phyloP scores from a whole-genome alignment of 1,140 invertebrate species.

The Zophobas atratus region DNA sequence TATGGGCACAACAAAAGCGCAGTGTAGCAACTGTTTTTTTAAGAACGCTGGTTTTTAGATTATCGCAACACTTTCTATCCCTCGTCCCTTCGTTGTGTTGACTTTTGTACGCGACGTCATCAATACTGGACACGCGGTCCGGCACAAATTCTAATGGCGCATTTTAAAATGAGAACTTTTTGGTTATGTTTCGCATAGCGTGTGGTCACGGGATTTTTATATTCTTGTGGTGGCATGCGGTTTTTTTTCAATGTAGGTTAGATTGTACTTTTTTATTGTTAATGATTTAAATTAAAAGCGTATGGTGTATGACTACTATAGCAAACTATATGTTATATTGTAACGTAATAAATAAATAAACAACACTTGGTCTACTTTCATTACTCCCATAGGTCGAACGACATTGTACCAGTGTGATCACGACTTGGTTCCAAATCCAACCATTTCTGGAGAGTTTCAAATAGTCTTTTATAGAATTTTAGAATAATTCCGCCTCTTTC shows the following conservation, averaged over 20 bases:
- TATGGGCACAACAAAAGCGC: slow-evolving; percentile 53
- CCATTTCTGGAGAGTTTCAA: too few relatives aligned
- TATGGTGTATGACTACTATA: slow-evolving; percentile 63
- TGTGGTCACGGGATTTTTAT: slow-evolving; percentile 42
- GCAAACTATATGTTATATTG: slow-evolving; percentile 63
- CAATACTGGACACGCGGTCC: slow-evolving; percentile 31
- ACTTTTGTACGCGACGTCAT: slow-evolving; percentile 10
- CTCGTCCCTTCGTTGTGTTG: slow-evolving; percentile 25
- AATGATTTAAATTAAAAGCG: slow-evolving; percentile 60
- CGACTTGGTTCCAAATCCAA: too few relatives aligned
- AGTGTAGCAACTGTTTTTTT: slow-evolving; percentile 49
- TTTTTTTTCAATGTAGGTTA: slow-evolving; percentile 59
- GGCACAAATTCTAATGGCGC: slow-evolving; percentile 43
- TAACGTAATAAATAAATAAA: slow-evolving; percentile 61
- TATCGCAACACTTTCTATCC: slow-evolving; percentile 7
- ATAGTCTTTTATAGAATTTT: too few relatives aligned
- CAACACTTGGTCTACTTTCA: slow-evolving; percentile 33
- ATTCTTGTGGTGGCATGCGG: slow-evolving; percentile 47
- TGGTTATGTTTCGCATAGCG: slow-evolving; percentile 34
- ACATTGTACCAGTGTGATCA: too few relatives aligned
- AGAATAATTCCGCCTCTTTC: too few relatives aligned
- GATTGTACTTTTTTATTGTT: slow-evolving; percentile 63
- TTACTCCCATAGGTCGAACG: neutral
- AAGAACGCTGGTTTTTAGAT: slow-evolving; percentile 49
- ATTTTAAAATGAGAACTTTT: slow-evolving; percentile 11